Percentiles rank a stretch among this genome's conserved stretches.
These are phyloP conservation scores for Acanthopleura granulata DNA, from an alignment of 2,888 invertebrate species.

Conservation along the genomic window DNA sequence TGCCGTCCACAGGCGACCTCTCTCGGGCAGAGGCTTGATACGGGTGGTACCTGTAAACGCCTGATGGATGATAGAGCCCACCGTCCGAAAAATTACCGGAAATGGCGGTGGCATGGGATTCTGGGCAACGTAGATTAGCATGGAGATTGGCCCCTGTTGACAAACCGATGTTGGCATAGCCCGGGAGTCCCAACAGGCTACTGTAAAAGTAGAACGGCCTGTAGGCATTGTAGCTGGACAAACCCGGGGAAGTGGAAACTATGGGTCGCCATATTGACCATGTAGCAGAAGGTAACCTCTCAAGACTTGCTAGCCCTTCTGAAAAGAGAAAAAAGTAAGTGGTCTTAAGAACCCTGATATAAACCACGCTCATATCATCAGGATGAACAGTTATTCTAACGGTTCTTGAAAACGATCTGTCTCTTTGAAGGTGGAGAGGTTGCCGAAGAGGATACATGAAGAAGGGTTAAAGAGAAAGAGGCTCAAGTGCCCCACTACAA, in stretches of 20 bases:
- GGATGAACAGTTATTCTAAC: no score
- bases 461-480: no score
- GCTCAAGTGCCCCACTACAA: no score
- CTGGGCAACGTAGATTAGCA: neutral
- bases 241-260: slow-evolving; percentile 9
- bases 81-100: neutral
- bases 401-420: no score
- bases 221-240: slow-evolving; percentile 11
- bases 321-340: neutral
- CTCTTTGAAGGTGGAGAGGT: no score
- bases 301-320: slow-evolving; percentile 12
- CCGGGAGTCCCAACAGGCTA: neutral
- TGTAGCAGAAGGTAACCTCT: slow-evolving; percentile 14
- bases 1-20: neutral
- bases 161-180: neutral
- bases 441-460: no score
- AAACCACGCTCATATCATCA: no score
- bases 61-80: neutral
- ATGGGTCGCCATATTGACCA: slow-evolving; percentile 15
- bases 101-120: neutral
- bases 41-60: slow-evolving; percentile 2
- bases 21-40: neutral
- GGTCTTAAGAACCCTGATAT: no score
- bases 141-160: neutral
- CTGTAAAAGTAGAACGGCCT: slow-evolving; percentile 12